A percentile compares a stretch with the other conserved stretches of the same genome.
Evolutionary conservation across 2,113 vertebrate genomes (phyloP).

Genomic region (Tretioscincus oriximinensis): DNA sequence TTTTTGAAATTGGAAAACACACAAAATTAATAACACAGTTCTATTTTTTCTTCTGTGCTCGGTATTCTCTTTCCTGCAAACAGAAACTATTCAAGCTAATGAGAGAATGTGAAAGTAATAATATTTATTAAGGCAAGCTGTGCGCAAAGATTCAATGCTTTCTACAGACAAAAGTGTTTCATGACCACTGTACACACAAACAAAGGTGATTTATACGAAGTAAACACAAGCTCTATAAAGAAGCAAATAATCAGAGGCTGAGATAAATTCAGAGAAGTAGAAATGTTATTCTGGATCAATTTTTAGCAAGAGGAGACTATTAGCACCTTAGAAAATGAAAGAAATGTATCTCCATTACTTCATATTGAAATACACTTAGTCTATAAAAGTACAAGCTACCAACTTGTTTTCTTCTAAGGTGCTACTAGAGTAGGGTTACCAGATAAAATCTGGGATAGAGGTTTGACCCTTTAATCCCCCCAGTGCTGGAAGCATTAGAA

Average conservation of each 20-base stretch:
- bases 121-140: slow-evolving; percentile 48
- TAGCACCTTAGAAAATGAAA: no score
- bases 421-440: no score
- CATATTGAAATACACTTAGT: no score
- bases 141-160: slow-evolving; percentile 31
- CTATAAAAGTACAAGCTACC: no score
- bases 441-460: no score
- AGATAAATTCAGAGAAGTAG: background rate
- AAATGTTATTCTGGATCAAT: no score
- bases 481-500: no score
- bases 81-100: slow-evolving; percentile 68
- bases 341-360: no score
- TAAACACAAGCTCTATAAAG: background rate
- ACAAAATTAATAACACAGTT: slow-evolving; percentile 56
- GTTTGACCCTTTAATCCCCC: no score
- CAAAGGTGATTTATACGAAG: background rate
- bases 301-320: no score
- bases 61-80: slow-evolving; percentile 84
- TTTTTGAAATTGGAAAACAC: slow-evolving; percentile 82
- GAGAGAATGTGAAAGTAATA: slow-evolving; percentile 27
- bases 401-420: no score
- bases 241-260: background rate
- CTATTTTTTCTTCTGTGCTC: slow-evolving; percentile 58
- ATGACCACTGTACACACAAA: background rate
- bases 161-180: background rate